Base-by-base conservation (phyloP, 92 coral and sea anemone species). In the Actinostola sp. region DNA sequence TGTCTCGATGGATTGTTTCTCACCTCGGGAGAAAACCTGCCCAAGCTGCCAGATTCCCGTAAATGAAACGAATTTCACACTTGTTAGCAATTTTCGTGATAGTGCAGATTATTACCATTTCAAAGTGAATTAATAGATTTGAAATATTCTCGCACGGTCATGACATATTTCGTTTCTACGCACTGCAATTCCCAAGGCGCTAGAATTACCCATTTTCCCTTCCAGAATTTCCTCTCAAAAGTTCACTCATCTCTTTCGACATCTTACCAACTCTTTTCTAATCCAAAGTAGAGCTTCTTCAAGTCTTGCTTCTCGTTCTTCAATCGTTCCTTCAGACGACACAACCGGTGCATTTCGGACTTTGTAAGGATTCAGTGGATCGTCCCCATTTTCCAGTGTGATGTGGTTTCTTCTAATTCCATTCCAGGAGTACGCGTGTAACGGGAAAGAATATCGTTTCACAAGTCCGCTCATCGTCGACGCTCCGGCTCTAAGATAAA, bases 211-310 rank as follows among this genome's bases (percentile, higher is more conserved):
- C 28, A 24, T 5, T 64, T 64, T 25, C 29, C 45, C 11, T 41
- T 32, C 23, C 3, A 41, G 0, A 10, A 9, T 24, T 39, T 20
- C 30, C 41, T 20, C 17, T 20, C 50, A 12, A 43, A 27, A 38
- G 46, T 21, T 1, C 14, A 8, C 0, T n/a, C 1, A 6, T 38
- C 53, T 12, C 19, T 19, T 41, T 13, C 41, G 21, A 17, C 7
- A 1, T 16, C 99, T 78, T 46, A 95, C 99, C 82, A 95, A 66
- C 73, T 95, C 99, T 64, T 88, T 86, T 82, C 91, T 66, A 32
- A 95, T 84, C 99, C 99, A 95, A 17, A 80, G 71, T 0, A 95
- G 29, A n/a, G 99, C 97, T 43, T 77, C 77, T 65, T 95, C 92
- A 36, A 95, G 68, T 19, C 93, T 82, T n/a, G 82, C 73, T 24